phyloP scores from a whole-genome alignment of 2,113 vertebrate genomes.

The Salvelinus alpinus region DNA sequence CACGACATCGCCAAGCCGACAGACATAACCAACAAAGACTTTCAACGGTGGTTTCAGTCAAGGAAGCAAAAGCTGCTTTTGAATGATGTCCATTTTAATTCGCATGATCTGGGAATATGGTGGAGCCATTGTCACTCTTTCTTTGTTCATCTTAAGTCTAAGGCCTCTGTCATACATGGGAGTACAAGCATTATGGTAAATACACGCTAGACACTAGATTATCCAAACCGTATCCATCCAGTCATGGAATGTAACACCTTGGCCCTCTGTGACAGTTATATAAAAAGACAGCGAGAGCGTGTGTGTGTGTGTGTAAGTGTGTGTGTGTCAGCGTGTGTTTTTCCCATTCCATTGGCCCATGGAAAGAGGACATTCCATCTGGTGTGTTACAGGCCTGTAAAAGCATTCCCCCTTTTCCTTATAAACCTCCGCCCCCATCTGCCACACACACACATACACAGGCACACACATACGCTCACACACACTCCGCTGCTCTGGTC shows the following conservation, averaged over 20 bases:
- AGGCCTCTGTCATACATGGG: neutral
- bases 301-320: neutral
- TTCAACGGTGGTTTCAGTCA: neutral
- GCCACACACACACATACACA: conserved; percentile 35
- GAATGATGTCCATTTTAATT: neutral
- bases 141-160: neutral
- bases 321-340: conserved; percentile 2
- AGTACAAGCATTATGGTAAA: neutral
- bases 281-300: neutral
- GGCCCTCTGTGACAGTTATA: neutral
- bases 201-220: neutral
- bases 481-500: too few species aligned
- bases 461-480: too few species aligned
- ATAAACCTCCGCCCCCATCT: conserved; percentile 24
- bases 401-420: conserved; percentile 13
- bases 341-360: conserved; percentile 33
- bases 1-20: neutral
- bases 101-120: neutral
- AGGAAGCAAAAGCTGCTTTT: conserved; percentile 2
- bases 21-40: too few species aligned
- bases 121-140: neutral
- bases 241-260: too few species aligned
- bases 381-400: conserved; percentile 51
- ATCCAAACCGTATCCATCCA: neutral
- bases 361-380: conserved; percentile 56